phyloP scores from a whole-genome alignment of 2,888 invertebrate genomes.

The Tachystola acroxantha region DNA sequence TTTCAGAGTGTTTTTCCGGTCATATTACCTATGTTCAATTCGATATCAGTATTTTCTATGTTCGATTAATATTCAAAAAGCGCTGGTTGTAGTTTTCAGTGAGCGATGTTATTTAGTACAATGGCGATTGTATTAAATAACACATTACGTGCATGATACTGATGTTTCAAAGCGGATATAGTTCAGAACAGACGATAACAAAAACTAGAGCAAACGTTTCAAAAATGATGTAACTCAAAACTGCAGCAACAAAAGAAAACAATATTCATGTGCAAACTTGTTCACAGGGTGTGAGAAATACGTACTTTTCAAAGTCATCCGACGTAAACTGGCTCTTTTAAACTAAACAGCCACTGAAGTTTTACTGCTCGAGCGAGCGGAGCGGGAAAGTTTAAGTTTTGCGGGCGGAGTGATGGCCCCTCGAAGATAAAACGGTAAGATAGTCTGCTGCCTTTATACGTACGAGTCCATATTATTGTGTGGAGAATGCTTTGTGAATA shows the following conservation, averaged over 20 bases:
- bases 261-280: conserved; percentile 30
- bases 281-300: conserved; percentile 33
- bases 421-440: conserved; percentile 13
- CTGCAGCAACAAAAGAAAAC: conserved; percentile 19
- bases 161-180: too few species aligned
- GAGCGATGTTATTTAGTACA: too few species aligned
- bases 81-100: too few species aligned
- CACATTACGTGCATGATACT: too few species aligned
- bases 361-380: conserved; percentile 33
- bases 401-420: conserved; percentile 18
- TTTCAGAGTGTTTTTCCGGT: too few species aligned
- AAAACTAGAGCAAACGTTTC: too few species aligned
- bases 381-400: conserved; percentile 43
- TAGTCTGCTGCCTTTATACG: conserved; percentile 1
- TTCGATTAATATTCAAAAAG: too few species aligned
- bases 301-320: conserved; percentile 53
- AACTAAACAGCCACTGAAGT: conserved; percentile 59
- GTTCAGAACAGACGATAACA: too few species aligned
- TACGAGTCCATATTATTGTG: background rate
- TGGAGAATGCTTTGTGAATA: background rate
- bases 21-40: too few species aligned
- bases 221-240: background rate
- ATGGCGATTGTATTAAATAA: too few species aligned
- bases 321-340: conserved; percentile 53
- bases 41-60: too few species aligned